Percentiles rank a stretch among this genome's conserved stretches.
Conservation (phyloP, 1,140 invertebrate genomes). For the Samia ricini region DNA sequence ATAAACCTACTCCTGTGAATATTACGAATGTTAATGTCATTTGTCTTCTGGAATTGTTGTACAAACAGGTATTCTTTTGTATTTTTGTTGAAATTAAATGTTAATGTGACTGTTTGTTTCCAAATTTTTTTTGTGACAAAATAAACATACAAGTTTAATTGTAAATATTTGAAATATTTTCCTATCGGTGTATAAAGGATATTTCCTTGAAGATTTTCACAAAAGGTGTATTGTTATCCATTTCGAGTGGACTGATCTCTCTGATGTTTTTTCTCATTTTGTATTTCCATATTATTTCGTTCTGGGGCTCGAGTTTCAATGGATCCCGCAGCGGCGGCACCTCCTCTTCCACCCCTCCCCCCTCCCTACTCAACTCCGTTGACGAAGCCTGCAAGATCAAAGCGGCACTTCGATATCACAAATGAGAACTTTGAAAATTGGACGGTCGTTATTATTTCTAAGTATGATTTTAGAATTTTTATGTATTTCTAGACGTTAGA, state of each 20-base stretch:
- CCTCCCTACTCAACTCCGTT: neutral
- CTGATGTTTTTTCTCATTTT: conserved; percentile 57
- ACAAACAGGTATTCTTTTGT: no score
- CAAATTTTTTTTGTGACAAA: no score
- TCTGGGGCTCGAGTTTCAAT: conserved; percentile 19
- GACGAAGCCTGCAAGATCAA: neutral
- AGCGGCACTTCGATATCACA: neutral
- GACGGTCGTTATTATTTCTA: conserved; percentile 46
- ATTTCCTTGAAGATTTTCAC: neutral
- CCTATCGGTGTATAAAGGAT: neutral
- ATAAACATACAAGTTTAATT: no score
- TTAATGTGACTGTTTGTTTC: no score
- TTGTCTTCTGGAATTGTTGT: no score
- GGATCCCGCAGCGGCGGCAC: conserved; percentile 36
- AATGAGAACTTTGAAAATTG: conserved; percentile 40
- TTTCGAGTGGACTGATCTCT: conserved; percentile 34
- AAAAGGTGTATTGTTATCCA: neutral
- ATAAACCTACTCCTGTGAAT: no score
- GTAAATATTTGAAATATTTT: no score
- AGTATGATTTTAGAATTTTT: conserved; percentile 45
- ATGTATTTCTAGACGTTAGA: conserved; percentile 6
- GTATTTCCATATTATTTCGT: conserved; percentile 66
- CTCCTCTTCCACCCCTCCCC: conserved; percentile 29
- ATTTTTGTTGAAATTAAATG: no score
- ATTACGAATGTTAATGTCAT: no score